phyloP scores from a whole-genome alignment of 2,888 invertebrate species.

The Caenorhabditis afra region DNA sequence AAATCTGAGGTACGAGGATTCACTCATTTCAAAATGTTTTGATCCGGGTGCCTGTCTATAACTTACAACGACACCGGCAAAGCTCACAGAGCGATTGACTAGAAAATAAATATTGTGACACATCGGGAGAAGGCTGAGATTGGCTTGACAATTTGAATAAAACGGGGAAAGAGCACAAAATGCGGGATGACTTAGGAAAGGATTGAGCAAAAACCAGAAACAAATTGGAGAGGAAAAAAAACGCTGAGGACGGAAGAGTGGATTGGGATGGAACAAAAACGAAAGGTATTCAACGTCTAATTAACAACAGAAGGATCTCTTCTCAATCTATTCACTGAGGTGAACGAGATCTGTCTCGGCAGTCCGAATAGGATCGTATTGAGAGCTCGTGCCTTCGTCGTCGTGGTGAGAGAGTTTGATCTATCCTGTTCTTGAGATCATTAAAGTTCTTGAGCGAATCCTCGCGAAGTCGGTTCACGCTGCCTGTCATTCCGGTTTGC shows the following conservation, averaged over 20 bases:
- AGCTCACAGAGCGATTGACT: slow-evolving; percentile 22
- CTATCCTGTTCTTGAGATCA: slow-evolving; percentile 30
- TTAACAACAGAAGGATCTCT: slow-evolving; percentile 41
- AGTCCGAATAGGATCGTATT: slow-evolving; percentile 2
- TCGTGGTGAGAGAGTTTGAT: slow-evolving; percentile 19
- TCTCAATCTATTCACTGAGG: slow-evolving; percentile 12
- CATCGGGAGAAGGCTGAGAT: slow-evolving; percentile 55
- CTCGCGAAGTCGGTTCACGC: slow-evolving; percentile 69
- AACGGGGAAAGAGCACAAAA: not conserved
- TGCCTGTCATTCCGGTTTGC: slow-evolving; percentile 78
- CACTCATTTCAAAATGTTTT: too few species aligned
- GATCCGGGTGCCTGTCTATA: too few species aligned
- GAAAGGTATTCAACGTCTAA: slow-evolving; percentile 39
- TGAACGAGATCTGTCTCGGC: slow-evolving; percentile 35
- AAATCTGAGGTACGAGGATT: slow-evolving; percentile 38
- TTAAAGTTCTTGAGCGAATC: slow-evolving; percentile 38
- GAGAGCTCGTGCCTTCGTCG: slow-evolving; percentile 6
- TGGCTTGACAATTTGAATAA: slow-evolving; percentile 24
- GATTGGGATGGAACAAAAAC: slow-evolving; percentile 5
- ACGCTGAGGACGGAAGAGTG: slow-evolving; percentile 28
- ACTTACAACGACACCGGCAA: not conserved
- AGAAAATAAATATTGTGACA: slow-evolving; percentile 19
- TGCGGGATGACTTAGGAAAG: slow-evolving; percentile 28
- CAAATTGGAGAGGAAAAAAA: not conserved
- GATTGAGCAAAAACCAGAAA: slow-evolving; percentile 27